Evolutionary conservation across 2,113 vertebrate species (phyloP), one percentile per base, ranked within the genome.

Genomic region (Zingel zingel): DNA sequence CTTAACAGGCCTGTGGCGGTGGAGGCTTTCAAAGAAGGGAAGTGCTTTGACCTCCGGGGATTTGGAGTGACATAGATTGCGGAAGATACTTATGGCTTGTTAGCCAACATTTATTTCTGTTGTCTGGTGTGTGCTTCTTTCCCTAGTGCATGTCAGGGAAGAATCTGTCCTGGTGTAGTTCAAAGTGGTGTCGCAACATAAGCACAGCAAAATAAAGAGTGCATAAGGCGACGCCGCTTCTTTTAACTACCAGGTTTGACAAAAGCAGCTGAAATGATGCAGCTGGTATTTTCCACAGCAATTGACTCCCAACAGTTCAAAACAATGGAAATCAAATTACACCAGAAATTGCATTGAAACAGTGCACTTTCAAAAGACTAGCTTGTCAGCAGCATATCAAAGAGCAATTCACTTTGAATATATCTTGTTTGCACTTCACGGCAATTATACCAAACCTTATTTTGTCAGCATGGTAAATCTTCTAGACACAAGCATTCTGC

Each of bases 301-400:
- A 72, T 43, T 65, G 77, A 67, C 79, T 88, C 85, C 89, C 63
- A 39, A 76, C 80, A 61, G 81, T 62, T 86, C 53, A 56, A 47
- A 56, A 93, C 85, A 86, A 87, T 89, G 64, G 67, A 86, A 94
- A 91, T 90, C 76, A 91, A 91, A 93, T 91, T 89, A 85, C 79
- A 56, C 59, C 53, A 54, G 23, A 84, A 92, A 94, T 94, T 85
- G 84, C 84, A 77, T 15, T 83, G 86, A 79, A 85, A 77, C 69
- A 47, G 25, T 39, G 61, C 36, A 19, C 69, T 36, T 58, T 48
- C 15, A 45, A 82, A 82, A 33, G 56, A 78, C 47, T 53, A 66
- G 62, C 71, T 68, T 71, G 69, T 83, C 86, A 88, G 78, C 83
- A 72, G 88, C 86, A 43, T 61, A 81, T 83, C 78, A 76, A 80